These are phyloP conservation scores for Melanaphis sacchari DNA, from an alignment of 1,140 invertebrate species.

Conservation along the genomic window DNA sequence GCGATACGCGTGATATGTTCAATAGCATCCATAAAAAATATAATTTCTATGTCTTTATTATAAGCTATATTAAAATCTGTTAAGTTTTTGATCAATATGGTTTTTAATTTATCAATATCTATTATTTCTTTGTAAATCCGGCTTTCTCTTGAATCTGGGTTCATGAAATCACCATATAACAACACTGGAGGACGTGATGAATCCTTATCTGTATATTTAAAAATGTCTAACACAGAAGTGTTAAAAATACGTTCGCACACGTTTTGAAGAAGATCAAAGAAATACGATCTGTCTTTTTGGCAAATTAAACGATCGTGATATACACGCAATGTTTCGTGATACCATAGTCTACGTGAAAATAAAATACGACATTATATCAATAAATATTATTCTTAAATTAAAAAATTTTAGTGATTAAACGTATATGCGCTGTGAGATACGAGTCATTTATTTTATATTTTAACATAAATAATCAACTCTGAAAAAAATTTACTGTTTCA, in stretches of 20 bases:
- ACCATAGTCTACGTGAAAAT: slow-evolving; percentile 76
- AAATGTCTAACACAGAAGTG: slow-evolving; percentile 71
- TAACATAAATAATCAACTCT: not conserved
- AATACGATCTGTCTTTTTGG: slow-evolving; percentile 78
- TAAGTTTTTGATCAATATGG: slow-evolving; percentile 69
- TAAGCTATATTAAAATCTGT: slow-evolving; percentile 29
- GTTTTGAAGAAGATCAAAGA: slow-evolving; percentile 74
- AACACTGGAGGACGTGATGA: slow-evolving; percentile 71
- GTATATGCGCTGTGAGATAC: no score
- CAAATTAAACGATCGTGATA: slow-evolving; percentile 91
- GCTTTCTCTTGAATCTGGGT: slow-evolving; percentile 75
- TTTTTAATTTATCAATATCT: slow-evolving; percentile 77
- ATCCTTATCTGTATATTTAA: slow-evolving; percentile 70
- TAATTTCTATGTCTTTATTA: slow-evolving; percentile 79
- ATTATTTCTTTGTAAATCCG: slow-evolving; percentile 85
- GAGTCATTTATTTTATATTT: not conserved
- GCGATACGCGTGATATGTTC: slow-evolving; percentile 94
- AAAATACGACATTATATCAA: not conserved
- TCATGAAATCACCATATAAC: slow-evolving; percentile 88
- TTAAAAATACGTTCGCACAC: slow-evolving; percentile 71
- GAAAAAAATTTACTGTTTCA: no score
- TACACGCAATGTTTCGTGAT: slow-evolving; percentile 92
- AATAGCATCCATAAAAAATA: slow-evolving; percentile 94
- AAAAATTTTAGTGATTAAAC: no score
- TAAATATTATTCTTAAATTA: not conserved